Conservation (phyloP, 2,113 vertebrate species). For the Colaptes auratus region DNA sequence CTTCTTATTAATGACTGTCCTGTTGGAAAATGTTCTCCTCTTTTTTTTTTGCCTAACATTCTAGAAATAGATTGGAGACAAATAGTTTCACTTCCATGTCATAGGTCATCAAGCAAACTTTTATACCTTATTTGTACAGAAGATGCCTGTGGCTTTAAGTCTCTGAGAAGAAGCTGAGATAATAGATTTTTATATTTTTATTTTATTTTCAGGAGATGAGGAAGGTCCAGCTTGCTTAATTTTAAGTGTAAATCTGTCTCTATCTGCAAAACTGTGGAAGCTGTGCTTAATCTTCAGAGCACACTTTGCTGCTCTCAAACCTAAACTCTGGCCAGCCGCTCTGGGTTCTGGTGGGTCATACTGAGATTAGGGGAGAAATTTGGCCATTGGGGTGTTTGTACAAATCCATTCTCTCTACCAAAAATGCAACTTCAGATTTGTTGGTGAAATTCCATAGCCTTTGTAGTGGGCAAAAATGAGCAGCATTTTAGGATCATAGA, state of each 20-base stretch:
- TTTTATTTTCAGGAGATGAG: not conserved
- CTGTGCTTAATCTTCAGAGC: not conserved
- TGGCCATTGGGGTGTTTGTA: not conserved
- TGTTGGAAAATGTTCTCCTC: not conserved
- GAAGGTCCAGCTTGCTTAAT: not conserved
- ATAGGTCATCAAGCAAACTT: not conserved
- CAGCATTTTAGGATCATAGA: not conserved
- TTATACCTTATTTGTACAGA: not conserved
- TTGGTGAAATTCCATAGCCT: not conserved
- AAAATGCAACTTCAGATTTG: not conserved
- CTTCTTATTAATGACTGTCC: not conserved
- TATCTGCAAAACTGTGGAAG: not conserved
- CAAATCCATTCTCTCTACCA: not conserved
- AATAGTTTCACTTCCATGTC: slow-evolving; percentile 22
- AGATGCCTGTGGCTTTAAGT: not conserved
- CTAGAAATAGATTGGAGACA: slow-evolving; percentile 22
- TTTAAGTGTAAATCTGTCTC: not conserved
- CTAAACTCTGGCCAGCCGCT: not conserved
- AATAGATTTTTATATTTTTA: not conserved
- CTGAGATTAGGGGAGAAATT: not conserved
- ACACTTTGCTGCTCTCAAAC: not conserved
- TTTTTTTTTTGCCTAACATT: not conserved
- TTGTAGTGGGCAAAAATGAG: not conserved
- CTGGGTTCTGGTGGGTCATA: not conserved
- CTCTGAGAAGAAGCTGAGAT: not conserved